Evolutionary conservation across 2,113 vertebrate genomes (phyloP).

Genomic region (Onychostruthus taczanowskii): DNA sequence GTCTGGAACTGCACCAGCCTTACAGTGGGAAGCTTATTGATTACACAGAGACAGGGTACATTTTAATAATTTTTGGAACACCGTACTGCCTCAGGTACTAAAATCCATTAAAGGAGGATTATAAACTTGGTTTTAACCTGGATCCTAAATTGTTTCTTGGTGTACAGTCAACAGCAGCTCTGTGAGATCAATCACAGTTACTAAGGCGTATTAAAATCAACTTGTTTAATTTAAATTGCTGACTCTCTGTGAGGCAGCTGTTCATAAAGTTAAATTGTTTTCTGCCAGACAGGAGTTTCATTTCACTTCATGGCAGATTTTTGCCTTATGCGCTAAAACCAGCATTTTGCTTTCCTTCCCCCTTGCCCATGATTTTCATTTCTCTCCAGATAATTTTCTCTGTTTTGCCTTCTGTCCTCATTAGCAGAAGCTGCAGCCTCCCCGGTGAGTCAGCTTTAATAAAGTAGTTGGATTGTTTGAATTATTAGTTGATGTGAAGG

Average conservation of each 20-base stretch:
- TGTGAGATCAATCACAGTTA: constrained; percentile 66
- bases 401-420: background rate
- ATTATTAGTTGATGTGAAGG: constrained; percentile 35
- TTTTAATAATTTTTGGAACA: constrained; percentile 78
- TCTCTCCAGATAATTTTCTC: background rate
- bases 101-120: constrained; percentile 74
- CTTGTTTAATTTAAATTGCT: constrained; percentile 73
- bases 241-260: constrained; percentile 53
- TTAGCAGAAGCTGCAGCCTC: constrained; percentile 10
- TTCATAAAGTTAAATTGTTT: constrained; percentile 61
- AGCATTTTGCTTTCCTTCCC: background rate
- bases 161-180: constrained; percentile 63
- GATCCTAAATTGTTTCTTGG: constrained; percentile 68
- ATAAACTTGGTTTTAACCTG: constrained; percentile 70
- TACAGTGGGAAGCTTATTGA: constrained; percentile 74
- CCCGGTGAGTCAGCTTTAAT: background rate
- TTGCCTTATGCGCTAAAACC: background rate
- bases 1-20: constrained; percentile 65
- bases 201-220: constrained; percentile 67
- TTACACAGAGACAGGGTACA: constrained; percentile 67
- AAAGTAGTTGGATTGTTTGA: constrained; percentile 25
- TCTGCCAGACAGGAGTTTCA: constrained; percentile 14
- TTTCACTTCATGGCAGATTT: constrained; percentile 9
- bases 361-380: background rate
- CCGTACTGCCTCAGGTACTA: constrained; percentile 68